A percentile compares a stretch with the other conserved stretches of the same genome.
These are phyloP conservation scores for Oxygymnocypris stewartii DNA, from an alignment of 2,113 vertebrate species.

Conservation along the genomic window DNA sequence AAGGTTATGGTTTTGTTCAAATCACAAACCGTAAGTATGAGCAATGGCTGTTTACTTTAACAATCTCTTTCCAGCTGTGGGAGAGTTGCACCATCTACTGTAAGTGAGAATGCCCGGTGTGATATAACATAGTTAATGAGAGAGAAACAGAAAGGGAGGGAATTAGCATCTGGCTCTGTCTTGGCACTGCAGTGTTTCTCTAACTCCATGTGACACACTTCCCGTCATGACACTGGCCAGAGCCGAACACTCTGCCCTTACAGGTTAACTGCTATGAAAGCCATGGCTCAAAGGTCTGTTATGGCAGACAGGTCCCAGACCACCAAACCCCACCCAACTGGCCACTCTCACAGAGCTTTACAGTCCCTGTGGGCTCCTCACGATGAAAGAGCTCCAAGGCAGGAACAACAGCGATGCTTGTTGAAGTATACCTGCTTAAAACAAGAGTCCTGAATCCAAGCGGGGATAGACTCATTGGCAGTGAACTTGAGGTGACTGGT, in stretches of 20 bases:
- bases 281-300: not conserved
- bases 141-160: not conserved
- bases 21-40: not conserved
- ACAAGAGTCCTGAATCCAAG: constrained; percentile 18
- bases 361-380: not conserved
- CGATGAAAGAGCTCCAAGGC: not conserved
- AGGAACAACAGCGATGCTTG: not conserved
- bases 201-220: constrained; percentile 23
- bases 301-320: not conserved
- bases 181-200: constrained; percentile 16
- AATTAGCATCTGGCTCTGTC: not conserved
- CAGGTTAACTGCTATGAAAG: constrained; percentile 31
- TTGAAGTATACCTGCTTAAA: constrained; percentile 5
- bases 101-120: constrained; percentile 18
- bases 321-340: not conserved
- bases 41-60: not conserved
- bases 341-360: not conserved
- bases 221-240: not conserved
- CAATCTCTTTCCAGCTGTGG: not conserved
- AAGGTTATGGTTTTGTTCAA: not conserved
- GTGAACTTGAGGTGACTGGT: not conserved
- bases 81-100: constrained; percentile 42
- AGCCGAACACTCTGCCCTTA: constrained; percentile 3
- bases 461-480: not conserved
- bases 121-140: not conserved